These are phyloP conservation scores for Antrozous pallidus DNA, from an alignment of 2,797 vertebrate genomes.

Conservation along the genomic window DNA sequence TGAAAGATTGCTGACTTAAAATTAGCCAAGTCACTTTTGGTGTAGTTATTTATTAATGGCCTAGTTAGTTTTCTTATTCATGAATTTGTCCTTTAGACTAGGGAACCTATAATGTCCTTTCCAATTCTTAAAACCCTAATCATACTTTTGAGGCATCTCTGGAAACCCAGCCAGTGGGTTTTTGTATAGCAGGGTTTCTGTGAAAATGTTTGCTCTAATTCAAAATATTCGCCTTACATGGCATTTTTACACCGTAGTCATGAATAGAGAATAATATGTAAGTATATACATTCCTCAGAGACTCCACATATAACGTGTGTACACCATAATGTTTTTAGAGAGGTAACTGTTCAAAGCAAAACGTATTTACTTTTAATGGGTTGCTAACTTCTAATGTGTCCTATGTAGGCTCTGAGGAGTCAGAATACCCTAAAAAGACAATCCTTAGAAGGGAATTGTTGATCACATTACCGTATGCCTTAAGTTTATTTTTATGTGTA, in stretches of 20 bases:
- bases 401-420: neutral
- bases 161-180: neutral
- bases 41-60: neutral
- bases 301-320: too few relatives aligned
- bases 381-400: neutral
- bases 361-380: slow-evolving; percentile 8
- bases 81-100: neutral
- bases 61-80: neutral
- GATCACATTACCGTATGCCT: neutral
- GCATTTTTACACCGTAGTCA: neutral
- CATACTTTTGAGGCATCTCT: neutral
- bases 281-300: neutral
- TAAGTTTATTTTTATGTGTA: neutral
- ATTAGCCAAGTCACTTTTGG: neutral
- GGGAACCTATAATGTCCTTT: neutral
- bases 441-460: neutral
- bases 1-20: slow-evolving; percentile 31
- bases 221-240: neutral
- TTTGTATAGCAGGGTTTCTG: slow-evolving; percentile 8
- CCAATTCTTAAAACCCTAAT: neutral
- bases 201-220: neutral
- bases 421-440: too few relatives aligned
- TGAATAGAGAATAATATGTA: neutral
- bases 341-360: neutral
- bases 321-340: neutral